Percentiles rank a stretch among this genome's conserved stretches.
phyloP scores from a whole-genome alignment of 2,797 vertebrate genomes.

The Mastacembelus armatus region DNA sequence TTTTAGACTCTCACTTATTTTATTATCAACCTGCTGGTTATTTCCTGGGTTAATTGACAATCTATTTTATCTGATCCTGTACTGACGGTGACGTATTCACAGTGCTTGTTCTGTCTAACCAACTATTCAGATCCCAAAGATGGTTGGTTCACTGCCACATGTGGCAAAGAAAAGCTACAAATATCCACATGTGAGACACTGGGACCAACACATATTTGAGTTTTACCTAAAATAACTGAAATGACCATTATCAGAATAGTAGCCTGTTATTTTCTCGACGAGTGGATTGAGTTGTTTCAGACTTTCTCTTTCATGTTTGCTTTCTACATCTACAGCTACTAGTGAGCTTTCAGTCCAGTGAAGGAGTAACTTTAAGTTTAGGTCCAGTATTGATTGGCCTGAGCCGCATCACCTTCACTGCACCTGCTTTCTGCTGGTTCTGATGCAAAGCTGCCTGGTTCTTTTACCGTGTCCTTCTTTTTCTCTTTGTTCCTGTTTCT shows the following conservation, averaged over 20 bases:
- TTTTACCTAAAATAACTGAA: no score
- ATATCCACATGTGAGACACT: no score
- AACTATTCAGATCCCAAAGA: no score
- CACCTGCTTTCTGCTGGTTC: constrained; percentile 8
- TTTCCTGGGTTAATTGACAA: background rate
- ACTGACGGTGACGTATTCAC: no score
- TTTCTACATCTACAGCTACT: background rate
- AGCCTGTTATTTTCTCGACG: background rate
- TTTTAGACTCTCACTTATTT: no score
- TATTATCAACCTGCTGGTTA: background rate
- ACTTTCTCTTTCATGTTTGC: background rate
- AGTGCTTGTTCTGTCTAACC: no score
- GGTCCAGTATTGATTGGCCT: background rate
- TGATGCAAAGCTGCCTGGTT: constrained; percentile 9
- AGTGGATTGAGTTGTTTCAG: background rate
- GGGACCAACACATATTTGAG: no score
- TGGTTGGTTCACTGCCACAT: no score
- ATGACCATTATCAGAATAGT: background rate
- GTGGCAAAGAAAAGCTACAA: no score
- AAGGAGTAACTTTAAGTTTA: background rate
- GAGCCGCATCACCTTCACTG: no score
- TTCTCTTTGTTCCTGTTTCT: background rate
- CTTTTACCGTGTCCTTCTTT: constrained; percentile 16
- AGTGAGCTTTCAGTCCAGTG: background rate
- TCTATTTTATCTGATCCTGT: background rate